These are phyloP conservation scores for Leptoteleia sp. DNA, from an alignment of 1,140 invertebrate genomes.

Conservation along the genomic window DNA sequence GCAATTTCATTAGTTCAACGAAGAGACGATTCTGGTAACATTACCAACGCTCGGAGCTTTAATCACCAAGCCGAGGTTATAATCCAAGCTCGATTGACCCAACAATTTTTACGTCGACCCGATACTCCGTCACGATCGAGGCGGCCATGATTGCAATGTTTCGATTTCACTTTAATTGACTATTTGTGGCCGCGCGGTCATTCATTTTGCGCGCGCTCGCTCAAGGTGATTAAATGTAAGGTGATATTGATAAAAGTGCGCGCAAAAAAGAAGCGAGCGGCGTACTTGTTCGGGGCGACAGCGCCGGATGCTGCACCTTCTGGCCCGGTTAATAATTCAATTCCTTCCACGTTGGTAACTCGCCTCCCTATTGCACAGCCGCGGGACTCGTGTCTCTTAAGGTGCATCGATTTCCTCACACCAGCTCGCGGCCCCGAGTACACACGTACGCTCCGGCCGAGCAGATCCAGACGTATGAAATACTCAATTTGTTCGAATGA, in stretches of 20 bases:
- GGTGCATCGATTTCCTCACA: constrained; percentile 80
- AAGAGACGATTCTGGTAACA: too few species aligned
- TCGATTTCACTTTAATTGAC: constrained; percentile 15
- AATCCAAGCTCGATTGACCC: too few species aligned
- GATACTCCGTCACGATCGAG: too few species aligned
- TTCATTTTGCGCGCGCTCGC: constrained; percentile 1
- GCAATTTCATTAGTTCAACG: too few species aligned
- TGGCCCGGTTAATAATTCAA: constrained; percentile 80
- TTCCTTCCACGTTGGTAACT: constrained; percentile 77
- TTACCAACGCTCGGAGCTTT: too few species aligned
- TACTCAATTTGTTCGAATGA: too few species aligned
- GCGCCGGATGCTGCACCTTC: constrained; percentile 74
- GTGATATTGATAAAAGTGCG: constrained; percentile 15
- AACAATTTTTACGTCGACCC: too few species aligned
- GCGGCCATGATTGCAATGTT: background rate
- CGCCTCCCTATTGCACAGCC: constrained; percentile 67
- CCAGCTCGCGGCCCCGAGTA: too few species aligned
- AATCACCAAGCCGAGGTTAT: too few species aligned
- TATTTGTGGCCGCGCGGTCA: background rate
- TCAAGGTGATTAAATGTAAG: constrained; percentile 1
- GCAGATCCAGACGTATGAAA: too few species aligned
- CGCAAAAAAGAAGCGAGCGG: constrained; percentile 12
- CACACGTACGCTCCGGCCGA: too few species aligned
- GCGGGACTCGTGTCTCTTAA: constrained; percentile 69
- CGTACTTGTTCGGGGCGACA: constrained; percentile 46